Base-by-base conservation (phyloP, 2,113 vertebrate species). In the Scolopax mira region DNA sequence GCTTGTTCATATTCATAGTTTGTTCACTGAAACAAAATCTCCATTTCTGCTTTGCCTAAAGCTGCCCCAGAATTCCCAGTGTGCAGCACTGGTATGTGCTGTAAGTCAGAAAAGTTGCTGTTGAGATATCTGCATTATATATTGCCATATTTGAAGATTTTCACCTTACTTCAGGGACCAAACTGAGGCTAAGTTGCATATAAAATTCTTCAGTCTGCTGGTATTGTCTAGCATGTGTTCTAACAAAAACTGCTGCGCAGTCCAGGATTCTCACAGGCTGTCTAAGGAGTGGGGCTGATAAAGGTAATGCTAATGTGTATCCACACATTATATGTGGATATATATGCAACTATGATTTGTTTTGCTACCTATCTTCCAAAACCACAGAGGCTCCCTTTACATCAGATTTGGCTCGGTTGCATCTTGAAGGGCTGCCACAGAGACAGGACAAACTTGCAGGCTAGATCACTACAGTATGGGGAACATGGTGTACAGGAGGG, bases 291-390 rank as follows among this genome's bases (percentile, higher is more conserved):
- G 4, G n/a, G 33, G 11, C 54, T 85, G 51, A 78, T 67, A 61
- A 91, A 88, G 42, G 57, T 93, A 91, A 80, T 15, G 16, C 51
- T 66, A 30, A 57, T 33, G n/a, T 82, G 44, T n/a, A n/a, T n/a
- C n/a, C n/a, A n/a, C n/a, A n/a, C n/a, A n/a, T n/a, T n/a, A n/a
- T n/a, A n/a, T n/a, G n/a, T n/a, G n/a, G n/a, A 71, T 28, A 78
- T 42, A 48, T 73, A 48, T 13, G 17, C 4, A 11, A 55, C 52
- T n/a, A 9, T 49, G 33, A 31, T 82, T 87, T 61, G 46, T 52
- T 94, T 80, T 78, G 37, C 80, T 94, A 37, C 16, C 48, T 60
- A 66, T 90, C 51, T 83, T 85, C 64, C 67, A 90, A 93, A 94
- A 78, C 90, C 52, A 70, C 24, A 48, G 82, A 94, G 46, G 55